These are phyloP conservation scores for Spodoptera frugiperda DNA, from an alignment of 1,140 invertebrate genomes.

Conservation along the genomic window DNA sequence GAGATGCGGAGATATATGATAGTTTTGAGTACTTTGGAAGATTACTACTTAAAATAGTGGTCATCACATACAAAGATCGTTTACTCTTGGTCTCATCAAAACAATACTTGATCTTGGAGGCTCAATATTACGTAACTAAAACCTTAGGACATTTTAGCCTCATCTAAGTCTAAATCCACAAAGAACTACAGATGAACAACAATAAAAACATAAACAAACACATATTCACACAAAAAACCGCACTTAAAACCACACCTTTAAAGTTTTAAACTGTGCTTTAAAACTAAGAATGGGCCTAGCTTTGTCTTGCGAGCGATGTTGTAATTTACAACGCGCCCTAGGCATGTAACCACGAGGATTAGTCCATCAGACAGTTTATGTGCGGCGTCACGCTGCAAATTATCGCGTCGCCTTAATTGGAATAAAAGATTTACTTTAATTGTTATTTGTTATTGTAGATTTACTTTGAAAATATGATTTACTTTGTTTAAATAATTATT, in stretches of 20 bases:
- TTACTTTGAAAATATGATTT: background rate
- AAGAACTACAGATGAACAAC: background rate
- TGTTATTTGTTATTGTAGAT: conserved; percentile 50
- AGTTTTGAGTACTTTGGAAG: background rate
- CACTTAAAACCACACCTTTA: conserved; percentile 12
- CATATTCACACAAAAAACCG: background rate
- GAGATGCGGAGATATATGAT: background rate
- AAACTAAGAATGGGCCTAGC: conserved; percentile 56
- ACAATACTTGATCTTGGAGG: no score
- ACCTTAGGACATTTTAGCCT: no score
- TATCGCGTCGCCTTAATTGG: conserved; percentile 69
- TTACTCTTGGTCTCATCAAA: background rate
- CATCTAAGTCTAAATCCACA: no score
- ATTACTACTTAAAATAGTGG: background rate
- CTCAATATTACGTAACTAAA: no score
- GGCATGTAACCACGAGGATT: conserved; percentile 62
- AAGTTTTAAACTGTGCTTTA: conserved; percentile 9
- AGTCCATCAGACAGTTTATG: conserved; percentile 67
- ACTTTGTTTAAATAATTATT: background rate
- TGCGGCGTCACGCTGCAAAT: conserved; percentile 60
- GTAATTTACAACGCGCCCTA: conserved; percentile 69
- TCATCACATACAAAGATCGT: background rate
- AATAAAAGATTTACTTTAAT: conserved; percentile 60
- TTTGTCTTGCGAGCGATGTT: conserved; percentile 65
- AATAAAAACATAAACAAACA: background rate